phyloP scores from a whole-genome alignment of 2,113 vertebrate species.

The Carettochelys insculpta region DNA sequence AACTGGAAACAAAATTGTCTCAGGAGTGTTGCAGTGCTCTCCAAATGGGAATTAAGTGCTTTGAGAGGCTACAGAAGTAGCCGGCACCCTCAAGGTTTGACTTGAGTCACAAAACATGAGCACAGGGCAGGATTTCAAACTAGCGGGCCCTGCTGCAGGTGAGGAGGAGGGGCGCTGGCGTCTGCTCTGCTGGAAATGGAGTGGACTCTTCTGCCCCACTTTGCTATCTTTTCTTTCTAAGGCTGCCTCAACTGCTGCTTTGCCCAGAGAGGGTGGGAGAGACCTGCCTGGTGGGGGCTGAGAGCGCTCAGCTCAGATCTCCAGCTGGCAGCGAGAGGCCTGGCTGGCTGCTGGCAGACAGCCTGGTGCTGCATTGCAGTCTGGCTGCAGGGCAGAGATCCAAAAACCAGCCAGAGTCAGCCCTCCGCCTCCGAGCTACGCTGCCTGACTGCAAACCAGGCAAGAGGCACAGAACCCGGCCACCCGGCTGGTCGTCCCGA shows the following conservation, averaged over 20 bases:
- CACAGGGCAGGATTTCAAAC: not conserved
- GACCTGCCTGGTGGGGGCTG: not conserved
- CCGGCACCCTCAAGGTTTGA: not conserved
- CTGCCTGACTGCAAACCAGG: not conserved
- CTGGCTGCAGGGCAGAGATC: not conserved
- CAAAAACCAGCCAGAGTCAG: not conserved
- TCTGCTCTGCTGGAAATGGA: not conserved
- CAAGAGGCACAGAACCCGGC: not conserved
- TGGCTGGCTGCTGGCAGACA: not conserved
- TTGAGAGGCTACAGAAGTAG: no score
- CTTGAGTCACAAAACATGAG: not conserved
- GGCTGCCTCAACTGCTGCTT: not conserved
- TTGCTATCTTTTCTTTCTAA: not conserved
- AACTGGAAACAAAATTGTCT: not conserved
- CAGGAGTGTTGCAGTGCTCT: not conserved
- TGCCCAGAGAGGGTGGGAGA: no score
- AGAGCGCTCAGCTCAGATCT: not conserved
- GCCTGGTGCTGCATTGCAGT: constrained; percentile 3
- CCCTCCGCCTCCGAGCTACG: not conserved
- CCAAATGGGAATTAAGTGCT: not conserved
- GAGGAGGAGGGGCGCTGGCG: no score
- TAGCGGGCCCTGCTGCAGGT: no score
- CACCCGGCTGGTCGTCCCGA: not conserved
- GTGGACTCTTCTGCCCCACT: not conserved
- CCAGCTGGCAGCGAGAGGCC: not conserved